A percentile compares a stretch with the other conserved stretches of the same genome.
Conservation (phyloP, 2,888 invertebrate genomes). For the Isotomurus palustris region DNA sequence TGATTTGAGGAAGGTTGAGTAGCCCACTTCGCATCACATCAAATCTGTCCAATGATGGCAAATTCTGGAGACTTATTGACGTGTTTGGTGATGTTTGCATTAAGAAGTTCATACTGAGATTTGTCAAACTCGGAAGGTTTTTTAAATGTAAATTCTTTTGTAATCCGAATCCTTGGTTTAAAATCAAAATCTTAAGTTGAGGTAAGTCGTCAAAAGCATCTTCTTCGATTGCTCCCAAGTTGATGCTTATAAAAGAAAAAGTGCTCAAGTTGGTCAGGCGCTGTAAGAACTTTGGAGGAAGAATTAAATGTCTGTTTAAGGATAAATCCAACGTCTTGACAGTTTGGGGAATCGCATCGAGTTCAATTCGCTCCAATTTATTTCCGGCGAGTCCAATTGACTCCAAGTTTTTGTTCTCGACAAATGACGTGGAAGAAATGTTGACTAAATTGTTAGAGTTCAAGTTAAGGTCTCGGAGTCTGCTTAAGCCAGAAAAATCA, state of each 20-base stretch:
- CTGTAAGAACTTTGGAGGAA: slow-evolving; percentile 31
- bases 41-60: slow-evolving; percentile 27
- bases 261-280: slow-evolving; percentile 26
- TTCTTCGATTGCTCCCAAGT: slow-evolving; percentile 24
- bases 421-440: slow-evolving; percentile 24
- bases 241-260: slow-evolving; percentile 26
- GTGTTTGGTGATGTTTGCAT: slow-evolving; percentile 10
- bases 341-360: slow-evolving; percentile 30
- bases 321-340: slow-evolving; percentile 29
- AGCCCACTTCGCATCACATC: slow-evolving; percentile 21
- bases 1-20: slow-evolving; percentile 24
- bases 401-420: slow-evolving; percentile 20
- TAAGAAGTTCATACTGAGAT: slow-evolving; percentile 7
- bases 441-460: slow-evolving; percentile 21
- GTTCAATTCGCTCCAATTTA: slow-evolving; percentile 27
- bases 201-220: slow-evolving; percentile 33
- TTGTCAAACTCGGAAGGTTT: slow-evolving; percentile 23
- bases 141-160: slow-evolving; percentile 24
- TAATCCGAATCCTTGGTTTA: slow-evolving; percentile 24
- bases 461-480: slow-evolving; percentile 24
- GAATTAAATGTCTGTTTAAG: slow-evolving; percentile 24
- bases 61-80: slow-evolving; percentile 18
- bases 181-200: slow-evolving; percentile 17
- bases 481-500: slow-evolving; percentile 22
- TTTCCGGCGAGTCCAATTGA: slow-evolving; percentile 29